Conservation (phyloP, 2,797 vertebrate genomes). For the Alectoris magna region DNA sequence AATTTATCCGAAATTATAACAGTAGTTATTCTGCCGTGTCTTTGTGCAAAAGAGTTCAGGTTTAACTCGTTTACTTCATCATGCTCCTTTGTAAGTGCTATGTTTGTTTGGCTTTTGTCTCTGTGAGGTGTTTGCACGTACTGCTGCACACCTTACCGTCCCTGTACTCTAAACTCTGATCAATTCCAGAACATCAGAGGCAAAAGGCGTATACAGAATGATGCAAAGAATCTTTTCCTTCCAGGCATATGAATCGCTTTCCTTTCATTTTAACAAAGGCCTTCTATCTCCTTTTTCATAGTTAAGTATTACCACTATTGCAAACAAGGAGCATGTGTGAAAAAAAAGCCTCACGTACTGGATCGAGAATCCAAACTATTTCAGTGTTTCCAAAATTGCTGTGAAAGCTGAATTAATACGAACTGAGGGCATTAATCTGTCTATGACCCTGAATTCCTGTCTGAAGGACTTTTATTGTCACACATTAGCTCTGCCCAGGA, state of each 20-base stretch:
- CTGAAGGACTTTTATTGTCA: conserved; percentile 10
- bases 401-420: not conserved
- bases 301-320: not conserved
- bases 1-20: not conserved
- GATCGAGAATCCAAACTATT: conserved; percentile 27
- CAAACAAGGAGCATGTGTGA: conserved; percentile 2
- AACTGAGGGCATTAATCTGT: not conserved
- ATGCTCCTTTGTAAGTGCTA: not conserved
- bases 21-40: not conserved
- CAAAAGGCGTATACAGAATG: not conserved
- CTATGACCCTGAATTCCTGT: not conserved
- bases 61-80: not conserved
- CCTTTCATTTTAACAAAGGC: conserved; percentile 6
- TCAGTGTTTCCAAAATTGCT: not conserved
- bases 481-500: not conserved
- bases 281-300: not conserved
- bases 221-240: conserved; percentile 1
- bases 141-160: not conserved
- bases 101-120: not conserved
- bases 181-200: not conserved
- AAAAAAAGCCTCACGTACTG: not conserved
- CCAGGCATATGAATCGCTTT: not conserved
- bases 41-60: not conserved
- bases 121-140: not conserved
- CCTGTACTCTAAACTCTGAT: not conserved